These are phyloP conservation scores for Catocala sponsa DNA, from an alignment of 2,888 invertebrate genomes.

Conservation along the genomic window DNA sequence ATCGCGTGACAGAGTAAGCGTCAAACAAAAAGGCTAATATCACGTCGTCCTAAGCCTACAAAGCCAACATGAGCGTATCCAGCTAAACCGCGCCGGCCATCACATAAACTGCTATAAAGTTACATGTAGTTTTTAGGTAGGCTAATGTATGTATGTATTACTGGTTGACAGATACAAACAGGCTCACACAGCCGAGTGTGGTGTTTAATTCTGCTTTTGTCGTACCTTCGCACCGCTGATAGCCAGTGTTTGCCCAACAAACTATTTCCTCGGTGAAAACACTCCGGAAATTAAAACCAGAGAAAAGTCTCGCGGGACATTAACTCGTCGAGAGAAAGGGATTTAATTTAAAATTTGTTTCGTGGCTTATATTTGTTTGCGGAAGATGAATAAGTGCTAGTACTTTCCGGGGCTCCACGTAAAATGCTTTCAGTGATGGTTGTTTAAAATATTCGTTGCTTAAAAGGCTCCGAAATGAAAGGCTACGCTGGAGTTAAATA, in stretches of 20 bases:
- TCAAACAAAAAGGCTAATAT: no score
- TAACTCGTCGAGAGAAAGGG: constrained; percentile 76
- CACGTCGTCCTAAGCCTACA: no score
- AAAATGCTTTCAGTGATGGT: constrained; percentile 48
- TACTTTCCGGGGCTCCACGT: constrained; percentile 46
- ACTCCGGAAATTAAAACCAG: constrained; percentile 84
- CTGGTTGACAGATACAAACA: background rate
- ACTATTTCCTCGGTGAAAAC: constrained; percentile 82
- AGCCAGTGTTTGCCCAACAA: constrained; percentile 65
- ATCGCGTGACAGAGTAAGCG: no score
- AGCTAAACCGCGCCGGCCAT: background rate
- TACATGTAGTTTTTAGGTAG: background rate
- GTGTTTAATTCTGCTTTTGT: constrained; percentile 30
- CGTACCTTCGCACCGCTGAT: constrained; percentile 22
- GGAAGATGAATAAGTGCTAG: constrained; percentile 58
- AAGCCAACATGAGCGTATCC: background rate
- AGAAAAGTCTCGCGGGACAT: constrained; percentile 81
- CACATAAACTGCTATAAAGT: background rate
- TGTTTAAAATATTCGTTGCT: constrained; percentile 48
- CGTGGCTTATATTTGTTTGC: constrained; percentile 69
- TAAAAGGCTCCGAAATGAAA: constrained; percentile 47
- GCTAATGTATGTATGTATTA: background rate
- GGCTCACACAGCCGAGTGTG: background rate
- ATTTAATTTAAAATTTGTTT: constrained; percentile 80
- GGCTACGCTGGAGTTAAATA: constrained; percentile 43